Percentiles rank a stretch among this genome's conserved stretches.
Evolutionary conservation across 2,113 vertebrate genomes (phyloP).

Genomic region (Phalacrocorax brasilianus): DNA sequence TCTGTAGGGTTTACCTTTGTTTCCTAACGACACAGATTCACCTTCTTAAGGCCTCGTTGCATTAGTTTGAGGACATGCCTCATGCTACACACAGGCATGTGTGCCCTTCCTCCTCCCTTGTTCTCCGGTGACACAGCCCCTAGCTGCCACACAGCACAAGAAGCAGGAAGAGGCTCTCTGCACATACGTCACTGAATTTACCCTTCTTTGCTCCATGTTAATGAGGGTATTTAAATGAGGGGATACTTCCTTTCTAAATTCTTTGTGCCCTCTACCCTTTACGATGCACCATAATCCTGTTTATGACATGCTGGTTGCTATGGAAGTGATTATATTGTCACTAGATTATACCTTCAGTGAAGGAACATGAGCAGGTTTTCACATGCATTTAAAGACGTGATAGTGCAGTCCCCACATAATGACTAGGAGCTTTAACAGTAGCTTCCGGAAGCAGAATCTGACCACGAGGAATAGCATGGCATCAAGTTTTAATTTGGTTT

Average conservation of each 20-base stretch:
- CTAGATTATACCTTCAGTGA: background rate
- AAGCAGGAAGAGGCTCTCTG: background rate
- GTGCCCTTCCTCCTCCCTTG: background rate
- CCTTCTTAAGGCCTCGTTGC: background rate
- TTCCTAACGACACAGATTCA: background rate
- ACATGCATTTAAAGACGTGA: background rate
- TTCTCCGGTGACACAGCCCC: background rate
- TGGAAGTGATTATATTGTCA: background rate
- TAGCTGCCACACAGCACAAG: fast-evolving
- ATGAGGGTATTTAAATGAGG: background rate
- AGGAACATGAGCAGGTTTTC: background rate
- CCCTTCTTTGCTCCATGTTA: background rate
- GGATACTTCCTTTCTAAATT: background rate
- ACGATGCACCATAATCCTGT: background rate
- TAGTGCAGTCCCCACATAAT: background rate
- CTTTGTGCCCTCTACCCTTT: background rate
- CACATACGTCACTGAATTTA: fast-evolving
- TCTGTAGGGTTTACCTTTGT: background rate
- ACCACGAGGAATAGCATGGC: background rate
- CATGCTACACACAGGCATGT: background rate
- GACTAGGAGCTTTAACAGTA: background rate
- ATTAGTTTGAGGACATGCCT: background rate
- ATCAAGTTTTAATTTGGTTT: background rate
- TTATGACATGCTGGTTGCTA: background rate
- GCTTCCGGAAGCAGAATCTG: background rate